These are phyloP conservation scores for Gambelia wislizenii DNA, from an alignment of 2,797 vertebrate species.

Conservation along the genomic window DNA sequence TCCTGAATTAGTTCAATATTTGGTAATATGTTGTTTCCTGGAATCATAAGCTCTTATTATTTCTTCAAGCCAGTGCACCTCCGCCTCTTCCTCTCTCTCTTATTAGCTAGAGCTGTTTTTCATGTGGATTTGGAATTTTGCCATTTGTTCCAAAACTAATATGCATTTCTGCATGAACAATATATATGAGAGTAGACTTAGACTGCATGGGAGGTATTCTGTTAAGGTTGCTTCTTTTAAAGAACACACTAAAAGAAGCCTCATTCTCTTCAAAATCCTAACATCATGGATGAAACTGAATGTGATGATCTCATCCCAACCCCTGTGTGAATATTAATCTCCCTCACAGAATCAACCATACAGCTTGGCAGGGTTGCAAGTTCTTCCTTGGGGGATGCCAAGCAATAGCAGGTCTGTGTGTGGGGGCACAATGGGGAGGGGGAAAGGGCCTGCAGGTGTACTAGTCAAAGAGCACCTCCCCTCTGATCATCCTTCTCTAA, in stretches of 20 bases:
- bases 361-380: background rate
- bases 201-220: background rate
- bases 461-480: slow-evolving; percentile 4
- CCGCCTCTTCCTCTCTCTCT: background rate
- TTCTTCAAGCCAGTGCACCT: background rate
- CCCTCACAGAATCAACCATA: slow-evolving; percentile 1
- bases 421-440: background rate
- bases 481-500: background rate
- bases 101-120: background rate
- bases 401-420: slow-evolving; percentile 16
- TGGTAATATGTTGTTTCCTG: background rate
- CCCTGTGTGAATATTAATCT: slow-evolving; percentile 18
- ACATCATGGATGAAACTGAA: background rate
- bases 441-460: background rate
- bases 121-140: slow-evolving; percentile 17
- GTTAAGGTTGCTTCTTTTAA: background rate
- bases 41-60: background rate
- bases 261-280: background rate
- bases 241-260: background rate
- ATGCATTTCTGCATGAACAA: background rate
- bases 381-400: background rate
- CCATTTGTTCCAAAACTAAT: slow-evolving; percentile 2
- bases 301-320: slow-evolving; percentile 31
- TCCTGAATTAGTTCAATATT: background rate
- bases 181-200: background rate